Evolutionary conservation across 1,140 invertebrate species (phyloP).

Genomic region (Aleiodes sp.): DNA sequence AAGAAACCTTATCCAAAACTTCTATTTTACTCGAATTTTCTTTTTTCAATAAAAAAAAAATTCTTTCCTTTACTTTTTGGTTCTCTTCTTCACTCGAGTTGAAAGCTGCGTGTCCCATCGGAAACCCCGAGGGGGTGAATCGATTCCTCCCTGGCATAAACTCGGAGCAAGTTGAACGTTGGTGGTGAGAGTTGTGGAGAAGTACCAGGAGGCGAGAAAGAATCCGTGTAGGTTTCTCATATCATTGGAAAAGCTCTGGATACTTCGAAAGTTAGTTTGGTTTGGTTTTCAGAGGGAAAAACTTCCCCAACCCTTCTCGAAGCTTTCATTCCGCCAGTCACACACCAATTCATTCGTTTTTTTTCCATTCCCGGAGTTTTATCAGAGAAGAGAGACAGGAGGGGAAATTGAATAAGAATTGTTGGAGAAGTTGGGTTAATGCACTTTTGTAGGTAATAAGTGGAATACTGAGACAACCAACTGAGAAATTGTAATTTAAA

Average conservation of each 20-base stretch:
- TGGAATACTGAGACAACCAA: not conserved
- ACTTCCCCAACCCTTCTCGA: not conserved
- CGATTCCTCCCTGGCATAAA: slow-evolving; percentile 3
- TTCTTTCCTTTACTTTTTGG: not conserved
- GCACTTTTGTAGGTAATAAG: not conserved
- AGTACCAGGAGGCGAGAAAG: not conserved
- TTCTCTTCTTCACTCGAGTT: not conserved
- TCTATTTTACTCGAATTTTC: not conserved
- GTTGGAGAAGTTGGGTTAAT: not conserved
- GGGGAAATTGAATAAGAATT: slow-evolving; percentile 1
- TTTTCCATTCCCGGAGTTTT: not conserved
- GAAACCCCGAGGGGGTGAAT: not conserved
- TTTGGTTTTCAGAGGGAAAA: not conserved
- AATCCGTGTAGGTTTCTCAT: slow-evolving; percentile 3
- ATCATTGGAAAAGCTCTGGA: not conserved
- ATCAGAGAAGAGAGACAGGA: not conserved
- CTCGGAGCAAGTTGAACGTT: not conserved
- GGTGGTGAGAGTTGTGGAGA: not conserved
- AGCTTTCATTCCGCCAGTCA: not conserved
- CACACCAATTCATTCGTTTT: not conserved
- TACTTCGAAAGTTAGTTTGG: not conserved
- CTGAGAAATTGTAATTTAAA: not conserved
- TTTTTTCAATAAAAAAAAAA: not conserved
- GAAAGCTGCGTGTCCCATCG: not conserved
- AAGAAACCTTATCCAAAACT: too few relatives aligned